Evolutionary conservation across 2,888 invertebrate genomes (phyloP).

Genomic region (Candidula unifasciata): DNA sequence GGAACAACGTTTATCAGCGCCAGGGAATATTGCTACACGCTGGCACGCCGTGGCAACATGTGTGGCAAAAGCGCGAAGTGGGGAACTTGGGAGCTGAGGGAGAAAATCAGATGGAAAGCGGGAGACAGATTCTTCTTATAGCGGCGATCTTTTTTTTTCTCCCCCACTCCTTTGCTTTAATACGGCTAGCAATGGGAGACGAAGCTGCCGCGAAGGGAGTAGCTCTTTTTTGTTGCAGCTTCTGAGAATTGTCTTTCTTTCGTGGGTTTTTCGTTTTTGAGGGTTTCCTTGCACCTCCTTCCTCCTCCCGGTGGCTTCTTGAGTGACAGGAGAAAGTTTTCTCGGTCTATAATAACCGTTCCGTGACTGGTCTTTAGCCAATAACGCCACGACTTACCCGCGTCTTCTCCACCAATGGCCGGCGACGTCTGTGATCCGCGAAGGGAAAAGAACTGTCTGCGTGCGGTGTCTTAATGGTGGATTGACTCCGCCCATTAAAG

Average conservation of each 20-base stretch:
- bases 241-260: neutral
- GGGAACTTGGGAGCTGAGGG: too few species aligned
- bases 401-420: constrained; percentile 47
- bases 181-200: neutral
- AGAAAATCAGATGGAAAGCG: neutral
- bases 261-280: neutral
- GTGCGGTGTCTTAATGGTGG: constrained; percentile 36
- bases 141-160: too few species aligned
- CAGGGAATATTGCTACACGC: too few species aligned
- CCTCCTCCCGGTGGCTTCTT: neutral
- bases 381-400: constrained; percentile 39
- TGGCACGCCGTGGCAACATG: too few species aligned
- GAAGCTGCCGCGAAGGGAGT: neutral
- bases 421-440: constrained; percentile 41
- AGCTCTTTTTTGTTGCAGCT: neutral
- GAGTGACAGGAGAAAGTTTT: constrained; percentile 31
- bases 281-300: constrained; percentile 3
- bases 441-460: constrained; percentile 24
- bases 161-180: neutral
- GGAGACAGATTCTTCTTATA: neutral
- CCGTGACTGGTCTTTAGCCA: constrained; percentile 39
- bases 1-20: too few species aligned
- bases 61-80: too few species aligned
- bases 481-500: constrained; percentile 45
- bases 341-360: constrained; percentile 4